Evolutionary conservation across 2,113 vertebrate genomes (phyloP).

Genomic region (Gobiocypris rarus): DNA sequence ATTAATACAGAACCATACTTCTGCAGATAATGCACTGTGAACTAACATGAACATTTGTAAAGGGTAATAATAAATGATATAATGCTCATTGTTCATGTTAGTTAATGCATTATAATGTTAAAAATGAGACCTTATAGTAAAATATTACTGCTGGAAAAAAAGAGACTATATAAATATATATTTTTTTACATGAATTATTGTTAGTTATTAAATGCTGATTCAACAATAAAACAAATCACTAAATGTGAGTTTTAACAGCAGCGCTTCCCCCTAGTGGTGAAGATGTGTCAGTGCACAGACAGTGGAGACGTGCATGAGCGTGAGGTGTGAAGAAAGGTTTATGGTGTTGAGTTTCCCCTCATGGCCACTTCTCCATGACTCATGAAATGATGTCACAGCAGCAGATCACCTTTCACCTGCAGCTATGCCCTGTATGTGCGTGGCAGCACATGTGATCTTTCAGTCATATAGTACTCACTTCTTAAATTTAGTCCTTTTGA

Average conservation of each 20-base stretch:
- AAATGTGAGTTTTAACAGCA: not conserved
- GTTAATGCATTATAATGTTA: too few species aligned
- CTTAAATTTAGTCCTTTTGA: slow-evolving; percentile 29
- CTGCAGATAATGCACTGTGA: too few species aligned
- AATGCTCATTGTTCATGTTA: too few species aligned
- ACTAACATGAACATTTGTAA: too few species aligned
- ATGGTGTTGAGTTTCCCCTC: slow-evolving; percentile 61
- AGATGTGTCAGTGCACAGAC: slow-evolving; percentile 31
- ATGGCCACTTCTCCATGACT: slow-evolving; percentile 63
- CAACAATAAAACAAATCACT: not conserved
- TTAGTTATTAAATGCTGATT: not conserved
- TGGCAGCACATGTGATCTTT: slow-evolving; percentile 36
- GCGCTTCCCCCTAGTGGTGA: slow-evolving; percentile 39
- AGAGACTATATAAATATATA: too few species aligned
- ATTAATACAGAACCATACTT: too few species aligned
- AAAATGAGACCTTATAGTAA: too few species aligned
- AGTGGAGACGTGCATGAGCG: not conserved
- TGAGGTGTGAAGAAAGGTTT: slow-evolving; percentile 25
- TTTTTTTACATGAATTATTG: not conserved
- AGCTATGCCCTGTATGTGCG: slow-evolving; percentile 54
- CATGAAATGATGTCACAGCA: slow-evolving; percentile 72
- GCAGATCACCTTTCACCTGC: slow-evolving; percentile 53
- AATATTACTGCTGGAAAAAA: too few species aligned
- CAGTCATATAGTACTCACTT: slow-evolving; percentile 29
- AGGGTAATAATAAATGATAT: too few species aligned